Conservation (phyloP, 2,797 vertebrate genomes). For the Pseudomugil tenellus region DNA sequence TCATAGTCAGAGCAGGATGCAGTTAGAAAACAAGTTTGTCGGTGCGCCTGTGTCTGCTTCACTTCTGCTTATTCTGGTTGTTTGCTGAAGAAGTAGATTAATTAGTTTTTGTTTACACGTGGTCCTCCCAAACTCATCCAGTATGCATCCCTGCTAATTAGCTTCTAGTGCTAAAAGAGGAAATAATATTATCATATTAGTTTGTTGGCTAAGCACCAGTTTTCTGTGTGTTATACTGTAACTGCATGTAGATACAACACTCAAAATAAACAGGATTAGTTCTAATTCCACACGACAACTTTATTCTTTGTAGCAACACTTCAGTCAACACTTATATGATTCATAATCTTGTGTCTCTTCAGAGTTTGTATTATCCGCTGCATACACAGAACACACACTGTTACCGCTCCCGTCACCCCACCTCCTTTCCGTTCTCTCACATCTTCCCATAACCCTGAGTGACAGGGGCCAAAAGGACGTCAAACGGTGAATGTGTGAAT, state of each 20-base stretch:
- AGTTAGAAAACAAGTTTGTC: slow-evolving; percentile 10
- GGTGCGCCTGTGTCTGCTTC: slow-evolving; percentile 17
- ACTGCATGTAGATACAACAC: slow-evolving; percentile 37
- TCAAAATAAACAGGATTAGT: slow-evolving; percentile 55
- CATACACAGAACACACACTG: background rate
- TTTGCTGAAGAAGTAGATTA: slow-evolving; percentile 73
- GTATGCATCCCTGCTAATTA: slow-evolving; percentile 78
- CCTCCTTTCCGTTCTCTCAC: slow-evolving; percentile 17
- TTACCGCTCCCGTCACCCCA: slow-evolving; percentile 2
- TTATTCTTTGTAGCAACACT: slow-evolving; percentile 30
- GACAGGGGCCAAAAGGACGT: slow-evolving; percentile 50
- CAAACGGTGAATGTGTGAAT: slow-evolving; percentile 55
- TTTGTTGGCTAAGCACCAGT: slow-evolving; percentile 59
- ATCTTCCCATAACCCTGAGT: slow-evolving; percentile 27
- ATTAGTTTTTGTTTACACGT: slow-evolving; percentile 81
- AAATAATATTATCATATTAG: slow-evolving; percentile 72
- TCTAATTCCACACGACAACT: slow-evolving; percentile 25
- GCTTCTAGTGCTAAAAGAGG: slow-evolving; percentile 63
- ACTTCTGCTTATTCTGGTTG: slow-evolving; percentile 61
- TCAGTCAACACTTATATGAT: slow-evolving; percentile 23
- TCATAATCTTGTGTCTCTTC: slow-evolving; percentile 23
- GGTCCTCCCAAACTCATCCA: slow-evolving; percentile 69
- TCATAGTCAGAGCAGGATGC: background rate
- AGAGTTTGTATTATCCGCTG: background rate
- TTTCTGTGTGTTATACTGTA: slow-evolving; percentile 54